Conservation (phyloP, 35 echinoderm and acorn worm species). For the Patiria miniata region DNA sequence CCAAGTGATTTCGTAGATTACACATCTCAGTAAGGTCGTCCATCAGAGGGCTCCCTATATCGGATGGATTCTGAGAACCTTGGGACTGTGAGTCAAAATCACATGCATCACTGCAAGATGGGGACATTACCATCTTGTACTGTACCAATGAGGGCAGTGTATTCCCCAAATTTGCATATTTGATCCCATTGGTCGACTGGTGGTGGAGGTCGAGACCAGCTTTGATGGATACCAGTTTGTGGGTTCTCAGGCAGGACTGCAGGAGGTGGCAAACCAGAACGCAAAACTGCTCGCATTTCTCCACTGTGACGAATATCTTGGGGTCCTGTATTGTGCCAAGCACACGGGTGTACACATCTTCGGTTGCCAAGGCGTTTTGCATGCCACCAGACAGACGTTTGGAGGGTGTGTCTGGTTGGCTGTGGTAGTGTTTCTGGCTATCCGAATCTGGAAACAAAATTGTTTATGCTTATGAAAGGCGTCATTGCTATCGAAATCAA, state of each 20-base stretch:
- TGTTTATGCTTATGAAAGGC: too few relatives aligned
- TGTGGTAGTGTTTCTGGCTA: neutral
- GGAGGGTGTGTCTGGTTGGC: neutral
- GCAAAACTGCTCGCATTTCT: constrained; percentile 37
- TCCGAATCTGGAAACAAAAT: neutral
- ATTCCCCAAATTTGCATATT: neutral
- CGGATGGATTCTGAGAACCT: neutral
- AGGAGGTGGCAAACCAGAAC: constrained; percentile 28
- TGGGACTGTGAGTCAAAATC: too few relatives aligned
- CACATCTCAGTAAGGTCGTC: constrained; percentile 30
- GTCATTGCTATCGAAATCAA: too few relatives aligned
- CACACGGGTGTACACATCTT: constrained; percentile 15
- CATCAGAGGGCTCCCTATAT: neutral
- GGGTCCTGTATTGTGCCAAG: constrained; percentile 15
- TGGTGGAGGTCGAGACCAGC: constrained; percentile 6
- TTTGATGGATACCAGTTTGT: constrained; percentile 40
- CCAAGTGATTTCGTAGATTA: constrained; percentile 13
- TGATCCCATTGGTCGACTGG: neutral
- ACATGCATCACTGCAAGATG: neutral
- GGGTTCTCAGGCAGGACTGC: constrained; percentile 1
- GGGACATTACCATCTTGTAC: neutral
- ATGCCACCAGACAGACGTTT: neutral
- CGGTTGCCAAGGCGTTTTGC: neutral
- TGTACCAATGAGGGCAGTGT: neutral
- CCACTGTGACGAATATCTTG: neutral